Evolutionary conservation across 2,113 vertebrate species (phyloP).

Genomic region (Cephalopterus ornatus): DNA sequence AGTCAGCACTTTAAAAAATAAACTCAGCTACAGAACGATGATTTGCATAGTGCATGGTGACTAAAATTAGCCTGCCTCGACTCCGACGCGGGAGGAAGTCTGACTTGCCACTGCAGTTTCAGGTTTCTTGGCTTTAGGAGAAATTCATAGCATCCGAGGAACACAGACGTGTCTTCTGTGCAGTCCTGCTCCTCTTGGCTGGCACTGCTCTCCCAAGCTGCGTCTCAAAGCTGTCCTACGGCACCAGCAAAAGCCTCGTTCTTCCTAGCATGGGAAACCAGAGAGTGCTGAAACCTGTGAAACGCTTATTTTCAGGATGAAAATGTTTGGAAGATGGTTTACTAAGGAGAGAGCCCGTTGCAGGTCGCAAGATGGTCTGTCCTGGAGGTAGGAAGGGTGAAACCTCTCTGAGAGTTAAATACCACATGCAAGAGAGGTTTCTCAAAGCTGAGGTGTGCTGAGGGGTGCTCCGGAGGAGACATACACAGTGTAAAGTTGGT

Average conservation of each 20-base stretch:
- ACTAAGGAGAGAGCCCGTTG: fast-evolving
- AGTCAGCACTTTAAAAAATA: constrained; percentile 29
- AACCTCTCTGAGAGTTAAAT: neutral
- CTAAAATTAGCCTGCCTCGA: constrained; percentile 48
- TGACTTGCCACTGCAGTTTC: constrained; percentile 7
- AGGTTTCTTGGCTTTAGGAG: constrained; percentile 32
- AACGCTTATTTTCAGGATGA: neutral
- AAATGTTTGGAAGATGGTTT: neutral
- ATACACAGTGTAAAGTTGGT: fast-evolving
- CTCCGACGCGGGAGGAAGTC: constrained; percentile 25
- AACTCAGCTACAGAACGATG: neutral
- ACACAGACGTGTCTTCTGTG: neutral
- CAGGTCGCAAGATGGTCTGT: neutral
- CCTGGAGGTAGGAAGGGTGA: neutral
- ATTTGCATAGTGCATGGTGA: constrained; percentile 21
- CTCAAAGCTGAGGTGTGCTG: neutral
- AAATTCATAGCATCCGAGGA: neutral
- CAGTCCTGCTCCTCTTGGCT: neutral
- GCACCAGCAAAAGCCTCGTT: neutral
- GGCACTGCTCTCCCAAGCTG: neutral
- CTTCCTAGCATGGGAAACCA: neutral
- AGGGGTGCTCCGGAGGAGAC: neutral
- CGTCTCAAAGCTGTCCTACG: neutral
- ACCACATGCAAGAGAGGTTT: neutral
- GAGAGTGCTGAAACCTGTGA: neutral